Percentiles rank a stretch among this genome's conserved stretches.
phyloP scores from a whole-genome alignment of 2,888 invertebrate species.

The Hirtodrosophila alboralis region DNA sequence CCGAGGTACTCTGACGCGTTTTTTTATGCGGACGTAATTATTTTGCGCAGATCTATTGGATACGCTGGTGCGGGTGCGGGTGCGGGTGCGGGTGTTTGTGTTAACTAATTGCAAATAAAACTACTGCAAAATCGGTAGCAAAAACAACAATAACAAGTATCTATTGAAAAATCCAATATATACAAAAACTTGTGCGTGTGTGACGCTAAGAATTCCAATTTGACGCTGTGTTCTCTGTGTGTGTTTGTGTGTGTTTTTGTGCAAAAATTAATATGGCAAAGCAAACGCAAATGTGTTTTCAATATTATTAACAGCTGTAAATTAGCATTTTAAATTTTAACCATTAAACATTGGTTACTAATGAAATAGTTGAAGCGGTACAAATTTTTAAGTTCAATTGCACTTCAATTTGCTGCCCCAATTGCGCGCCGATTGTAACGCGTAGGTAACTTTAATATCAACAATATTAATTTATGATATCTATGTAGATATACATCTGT shows the following conservation, averaged over 20 bases:
- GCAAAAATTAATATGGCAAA: conserved; percentile 43
- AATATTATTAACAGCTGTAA: conserved; percentile 29
- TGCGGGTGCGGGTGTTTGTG: conserved; percentile 46
- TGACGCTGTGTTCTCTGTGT: conserved; percentile 21
- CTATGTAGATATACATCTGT: background rate
- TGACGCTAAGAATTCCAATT: conserved; percentile 40
- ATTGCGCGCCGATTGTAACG: conserved; percentile 44
- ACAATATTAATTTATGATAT: conserved; percentile 17
- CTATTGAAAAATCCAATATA: conserved; percentile 46
- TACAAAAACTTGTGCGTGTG: conserved; percentile 11
- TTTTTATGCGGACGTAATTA: conserved; percentile 17
- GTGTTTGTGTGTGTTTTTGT: conserved; percentile 15
- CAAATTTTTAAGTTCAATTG: conserved; percentile 23
- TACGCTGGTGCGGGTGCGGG: conserved; percentile 46
- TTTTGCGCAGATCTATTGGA: conserved; percentile 28
- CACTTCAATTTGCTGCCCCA: conserved; percentile 40
- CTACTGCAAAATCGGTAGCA: conserved; percentile 34
- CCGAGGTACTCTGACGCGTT: conserved; percentile 30
- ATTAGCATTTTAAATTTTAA: conserved; percentile 59
- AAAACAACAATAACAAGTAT: conserved; percentile 12
- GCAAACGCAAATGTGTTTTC: conserved; percentile 42
- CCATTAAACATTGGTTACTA: conserved; percentile 37
- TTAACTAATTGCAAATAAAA: conserved; percentile 51
- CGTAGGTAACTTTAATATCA: conserved; percentile 62
- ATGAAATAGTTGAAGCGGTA: conserved; percentile 49